These are phyloP conservation scores for Potamarius usumacintae DNA, from an alignment of 2,113 vertebrate species.

Conservation along the genomic window DNA sequence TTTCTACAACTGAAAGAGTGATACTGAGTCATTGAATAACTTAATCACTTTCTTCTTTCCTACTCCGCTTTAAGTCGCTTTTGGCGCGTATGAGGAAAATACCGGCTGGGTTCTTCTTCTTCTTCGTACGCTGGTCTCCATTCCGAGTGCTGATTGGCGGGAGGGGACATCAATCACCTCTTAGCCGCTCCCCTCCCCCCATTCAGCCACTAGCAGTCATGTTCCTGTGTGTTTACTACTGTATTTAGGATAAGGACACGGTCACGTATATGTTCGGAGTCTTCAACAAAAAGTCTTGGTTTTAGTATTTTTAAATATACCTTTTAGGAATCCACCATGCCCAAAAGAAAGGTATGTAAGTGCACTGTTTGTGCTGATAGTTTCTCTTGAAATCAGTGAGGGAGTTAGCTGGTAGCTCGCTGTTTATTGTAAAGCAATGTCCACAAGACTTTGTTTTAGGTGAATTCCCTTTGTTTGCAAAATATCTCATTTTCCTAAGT, in stretches of 20 bases:
- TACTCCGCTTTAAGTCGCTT: constrained; percentile 11
- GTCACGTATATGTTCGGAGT: constrained; percentile 76
- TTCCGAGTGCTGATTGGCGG: constrained; percentile 70
- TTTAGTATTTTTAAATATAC: constrained; percentile 70
- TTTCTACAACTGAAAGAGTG: neutral
- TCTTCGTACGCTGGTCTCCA: constrained; percentile 68
- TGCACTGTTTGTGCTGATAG: constrained; percentile 50
- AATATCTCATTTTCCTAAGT: constrained; percentile 48
- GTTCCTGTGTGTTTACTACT: constrained; percentile 82
- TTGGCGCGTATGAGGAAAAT: constrained; percentile 70
- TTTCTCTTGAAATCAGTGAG: constrained; percentile 58
- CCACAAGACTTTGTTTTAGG: constrained; percentile 71
- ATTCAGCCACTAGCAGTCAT: constrained; percentile 77
- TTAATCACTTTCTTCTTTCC: neutral
- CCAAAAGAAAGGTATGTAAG: constrained; percentile 82
- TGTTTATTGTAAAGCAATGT: constrained; percentile 70
- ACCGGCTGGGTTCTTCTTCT: constrained; percentile 76
- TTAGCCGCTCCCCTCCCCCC: constrained; percentile 77
- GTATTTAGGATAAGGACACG: constrained; percentile 77
- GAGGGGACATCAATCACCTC: constrained; percentile 69
- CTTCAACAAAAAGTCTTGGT: constrained; percentile 65
- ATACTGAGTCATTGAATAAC: neutral
- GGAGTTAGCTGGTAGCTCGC: constrained; percentile 55
- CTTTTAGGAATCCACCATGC: constrained; percentile 75
- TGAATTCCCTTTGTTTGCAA: constrained; percentile 61